Evolutionary conservation across 37 sponge, comb jelly and placozoan genomes (phyloP), one percentile per base, ranked within the genome.

Genomic region (Mnemiopsis leidyi): DNA sequence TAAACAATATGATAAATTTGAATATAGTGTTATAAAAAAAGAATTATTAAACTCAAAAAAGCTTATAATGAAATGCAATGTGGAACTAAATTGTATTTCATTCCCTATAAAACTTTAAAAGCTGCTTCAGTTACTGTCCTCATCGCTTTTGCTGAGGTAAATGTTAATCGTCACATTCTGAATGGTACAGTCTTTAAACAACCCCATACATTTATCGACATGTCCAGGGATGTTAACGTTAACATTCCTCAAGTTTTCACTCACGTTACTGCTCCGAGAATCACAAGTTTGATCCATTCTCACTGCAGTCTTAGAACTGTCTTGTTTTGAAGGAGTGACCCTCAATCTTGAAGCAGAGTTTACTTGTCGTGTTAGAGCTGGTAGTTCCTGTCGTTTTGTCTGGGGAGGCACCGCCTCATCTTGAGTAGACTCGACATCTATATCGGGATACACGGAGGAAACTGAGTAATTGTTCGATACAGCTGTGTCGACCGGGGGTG

Each of bases 161-260:
- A 77, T 77, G 79, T 77, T 77, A 20, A 77, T 77, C 36, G 79
- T 77, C 3, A 77, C 79, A 77, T 77, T 77, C 36, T 77, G 79
- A 32, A 77, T 77, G 1, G 79, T 77, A 32, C 79, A 77, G 35
- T 77, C 79, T 20, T 77, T 77, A 32, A 77, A 77, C 34, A 77
- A 36, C 20, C 79, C 79, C 34, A 77, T 16, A 34, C 79, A 77
- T 36, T 77, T 26, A 32, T 77, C 32, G 3, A 77, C 32, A 32
- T 77, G 79, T 16, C 32, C 79, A 32, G 79, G 79, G 33, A 77
- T 77, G 18, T 32, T 32, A 2, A 77, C 79, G 36, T 77, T 28
- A 1, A 77, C 79, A 32, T 77, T 32, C 35, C 79, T 26, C 79
- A 77, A 77, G 18, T 77, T 36, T 20, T 77, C 61, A 48, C 61